Evolutionary conservation across 2,888 invertebrate genomes (phyloP), one percentile per base, ranked within the genome.

Genomic region (Steromphala cineraria): DNA sequence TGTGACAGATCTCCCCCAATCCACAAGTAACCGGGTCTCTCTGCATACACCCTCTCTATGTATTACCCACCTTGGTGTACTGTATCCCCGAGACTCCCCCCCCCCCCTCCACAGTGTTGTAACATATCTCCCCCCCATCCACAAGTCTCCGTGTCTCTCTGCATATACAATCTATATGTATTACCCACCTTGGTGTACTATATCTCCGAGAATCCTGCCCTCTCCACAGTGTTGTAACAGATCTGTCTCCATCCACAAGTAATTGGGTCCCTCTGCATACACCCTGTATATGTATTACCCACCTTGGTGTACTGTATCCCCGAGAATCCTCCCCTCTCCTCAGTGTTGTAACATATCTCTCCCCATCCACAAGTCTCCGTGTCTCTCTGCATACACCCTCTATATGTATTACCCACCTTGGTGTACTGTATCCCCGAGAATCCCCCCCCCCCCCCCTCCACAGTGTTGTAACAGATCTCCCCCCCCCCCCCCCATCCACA

Each of bases 401-500:
- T 24, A 31, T 31, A 36, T 28, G n/a, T 24, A 19, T 21, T 31
- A 67, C 52, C 19, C 24, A 75, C 75, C 75, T 75, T 75, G 46
- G 40, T 52, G 52, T 53, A 75, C 52, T 75, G 40, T 17, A 21
- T 52, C 7, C 46, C 40, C 53, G 40, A 24, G 24, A 75, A 75
- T 40, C 75, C 75, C 0, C 62, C 31, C n/a, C n/a, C n/a, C 52
- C 53, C 46, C 52, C 53, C 46, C n/a, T 56, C 46, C 46, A 46
- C 19, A 13, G 53, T 40, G 40, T 53, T 55, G 56, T 56, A 53
- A 52, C 75, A 75, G 17, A 75, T 52, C 52, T 75, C 24, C 10
- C 75, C 75, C n/a, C n/a, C n/a, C n/a, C n/a, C n/a, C n/a, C 75
- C 75, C 40, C 40, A 75, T 24, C 75, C 75, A 17, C 75, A 75